phyloP scores from a whole-genome alignment of 2,113 vertebrate species.

The Podilymbus podiceps region DNA sequence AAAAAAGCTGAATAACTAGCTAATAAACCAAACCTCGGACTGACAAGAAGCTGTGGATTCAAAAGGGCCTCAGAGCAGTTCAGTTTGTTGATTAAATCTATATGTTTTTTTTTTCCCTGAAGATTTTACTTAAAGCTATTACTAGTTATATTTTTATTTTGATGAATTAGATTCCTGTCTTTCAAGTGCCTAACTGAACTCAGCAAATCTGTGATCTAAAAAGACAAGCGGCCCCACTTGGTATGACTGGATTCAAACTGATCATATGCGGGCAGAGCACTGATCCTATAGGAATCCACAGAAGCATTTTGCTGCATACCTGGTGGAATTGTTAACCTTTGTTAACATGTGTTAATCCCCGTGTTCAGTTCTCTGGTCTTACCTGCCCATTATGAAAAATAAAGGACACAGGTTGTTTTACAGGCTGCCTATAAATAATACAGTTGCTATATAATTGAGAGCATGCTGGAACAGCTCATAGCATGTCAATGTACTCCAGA shows the following conservation, averaged over 20 bases:
- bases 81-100: not conserved
- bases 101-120: not conserved
- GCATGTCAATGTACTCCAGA: not conserved
- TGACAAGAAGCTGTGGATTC: not conserved
- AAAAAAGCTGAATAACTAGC: constrained; percentile 43
- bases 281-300: not conserved
- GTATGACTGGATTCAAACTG: not conserved
- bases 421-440: constrained; percentile 11
- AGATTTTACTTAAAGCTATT: not conserved
- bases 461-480: not conserved
- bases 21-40: constrained; percentile 30
- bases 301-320: not conserved
- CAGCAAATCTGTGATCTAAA: not conserved
- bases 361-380: not conserved
- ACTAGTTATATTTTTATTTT: not conserved
- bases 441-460: not conserved
- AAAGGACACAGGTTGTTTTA: constrained; percentile 1
- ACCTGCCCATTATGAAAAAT: constrained; percentile 10
- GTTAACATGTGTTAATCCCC: not conserved
- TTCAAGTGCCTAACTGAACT: not conserved
- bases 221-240: not conserved
- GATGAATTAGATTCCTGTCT: not conserved
- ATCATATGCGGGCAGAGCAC: fast-evolving
- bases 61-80: not conserved
- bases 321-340: constrained; percentile 5